Evolutionary conservation across 2,113 vertebrate species (phyloP), one percentile per base, ranked within the genome.

Genomic region (Plectropomus leopardus): DNA sequence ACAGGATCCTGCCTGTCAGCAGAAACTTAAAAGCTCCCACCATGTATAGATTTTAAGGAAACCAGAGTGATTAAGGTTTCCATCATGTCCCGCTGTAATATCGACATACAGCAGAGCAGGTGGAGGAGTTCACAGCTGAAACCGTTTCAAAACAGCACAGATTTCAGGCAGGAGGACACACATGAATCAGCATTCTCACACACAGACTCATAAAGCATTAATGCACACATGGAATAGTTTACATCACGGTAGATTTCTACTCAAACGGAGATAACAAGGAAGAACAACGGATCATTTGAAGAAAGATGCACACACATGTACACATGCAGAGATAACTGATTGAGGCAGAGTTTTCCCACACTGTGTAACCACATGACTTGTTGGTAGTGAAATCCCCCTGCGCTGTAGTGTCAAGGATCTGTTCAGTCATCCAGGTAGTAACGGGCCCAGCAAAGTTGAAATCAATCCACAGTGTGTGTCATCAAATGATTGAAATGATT

Each of bases 51-150:
- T 67, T 78, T 84, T 57, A 76, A 83, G 72, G 69, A 73, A 88
- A 86, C 82, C 30, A 75, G 60, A 67, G 57, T 61, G 14, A 85
- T 87, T 82, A 70, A 63, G 65, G 53, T 64, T 85, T 78, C 78
- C 68, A 78, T 76, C 48, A 69, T 45, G 64, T 51, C 69, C 44
- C 3, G n/a, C 54, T 76, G 69, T 59, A 34, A 71, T 63, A 82
- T 68, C 65, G 73, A 90, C 61, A 76, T 58, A 54, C 36, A 14
- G 30, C 34, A 48, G 53, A 75, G 77, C 71, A 68, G 72, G 82
- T 68, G 42, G 71, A 72, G 21, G 47, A 70, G 72, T 63, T 80
- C 42, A 48, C 64, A 73, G 69, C 73, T 71, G 14, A 78, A 80
- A 74, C 24, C 3, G 19, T 64, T 76, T 74, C 28, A 28, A 59